Base-by-base conservation (phyloP, 1,140 invertebrate species). In the Gryon sp. region DNA sequence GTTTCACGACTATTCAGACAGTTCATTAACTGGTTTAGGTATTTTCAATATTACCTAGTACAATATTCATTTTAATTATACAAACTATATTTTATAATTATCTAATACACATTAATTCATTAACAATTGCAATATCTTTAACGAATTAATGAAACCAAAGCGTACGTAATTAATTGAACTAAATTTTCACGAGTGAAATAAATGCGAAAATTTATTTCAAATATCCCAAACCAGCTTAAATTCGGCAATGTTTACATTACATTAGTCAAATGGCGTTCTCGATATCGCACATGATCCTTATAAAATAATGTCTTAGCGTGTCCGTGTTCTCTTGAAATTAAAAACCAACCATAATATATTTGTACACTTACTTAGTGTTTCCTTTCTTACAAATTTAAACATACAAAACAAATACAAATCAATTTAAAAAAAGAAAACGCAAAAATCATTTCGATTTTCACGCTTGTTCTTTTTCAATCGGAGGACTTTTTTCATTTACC, bases 201-300 rank as follows among this genome's bases (percentile, higher is more conserved):
- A 20, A 20, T 26, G 14, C 15, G 2, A 1, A 19, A 14, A 26
- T 30, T 18, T 8, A 15, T 16, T 36, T 60, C 38, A 59, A 59
- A 41, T 52, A 24, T 4, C 41, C 22, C 0, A 30, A 36, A 6
- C n/a, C 2, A 19, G 19, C 20, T 34, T 2, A 7, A 57, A 43
- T 57, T 68, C 30, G 34, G 26, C 19, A 57, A 34, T 43, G 34
- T 22, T 53, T 19, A 19, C 20, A 72, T 24, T 40, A 28, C 28
- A 34, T 14, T 59, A 28, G 30, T 45, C 28, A 73, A 32, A 50
- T 36, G 43, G 59, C 52, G 19, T 52, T 57, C 14, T 14, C 15
- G 32, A 59, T 62, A 32, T 59, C 60, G 38, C 69, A 73, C 69
- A 73, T 73, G 69, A 73, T 65, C 69, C 69, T 57, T 73, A 73